Conservation (phyloP, 2,797 vertebrate genomes). For the Apodemus agrarius region DNA sequence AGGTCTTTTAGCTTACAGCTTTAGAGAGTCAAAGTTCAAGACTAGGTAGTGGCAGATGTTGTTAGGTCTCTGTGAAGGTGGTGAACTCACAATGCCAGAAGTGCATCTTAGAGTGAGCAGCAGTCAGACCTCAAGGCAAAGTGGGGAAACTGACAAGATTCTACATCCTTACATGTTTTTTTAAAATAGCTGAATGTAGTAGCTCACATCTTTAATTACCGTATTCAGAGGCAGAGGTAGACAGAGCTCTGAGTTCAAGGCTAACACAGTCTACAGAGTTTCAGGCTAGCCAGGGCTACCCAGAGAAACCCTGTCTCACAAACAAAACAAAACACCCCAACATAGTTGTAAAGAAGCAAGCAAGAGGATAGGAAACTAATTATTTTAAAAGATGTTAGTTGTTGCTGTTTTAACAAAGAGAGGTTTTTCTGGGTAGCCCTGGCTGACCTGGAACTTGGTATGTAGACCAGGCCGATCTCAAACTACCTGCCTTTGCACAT, state of each 20-base stretch:
- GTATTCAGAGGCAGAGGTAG: neutral
- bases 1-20: neutral
- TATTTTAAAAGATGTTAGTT: neutral
- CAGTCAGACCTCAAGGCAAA: neutral
- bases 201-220: neutral
- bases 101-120: neutral
- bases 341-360: neutral
- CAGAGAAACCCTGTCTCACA: neutral
- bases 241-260: neutral
- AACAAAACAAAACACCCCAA: neutral
- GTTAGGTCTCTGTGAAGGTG: neutral
- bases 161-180: neutral
- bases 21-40: neutral
- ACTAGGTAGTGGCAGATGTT: neutral
- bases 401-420: neutral
- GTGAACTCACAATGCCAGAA: neutral
- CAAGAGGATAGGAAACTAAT: neutral
- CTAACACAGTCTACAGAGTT: neutral
- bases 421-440: neutral
- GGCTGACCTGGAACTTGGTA: neutral
- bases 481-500: neutral
- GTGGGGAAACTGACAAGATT: neutral
- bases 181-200: neutral
- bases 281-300: neutral
- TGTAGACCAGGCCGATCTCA: neutral